Evolutionary conservation across 2,113 vertebrate genomes (phyloP).

Genomic region (Siniperca chuatsi): DNA sequence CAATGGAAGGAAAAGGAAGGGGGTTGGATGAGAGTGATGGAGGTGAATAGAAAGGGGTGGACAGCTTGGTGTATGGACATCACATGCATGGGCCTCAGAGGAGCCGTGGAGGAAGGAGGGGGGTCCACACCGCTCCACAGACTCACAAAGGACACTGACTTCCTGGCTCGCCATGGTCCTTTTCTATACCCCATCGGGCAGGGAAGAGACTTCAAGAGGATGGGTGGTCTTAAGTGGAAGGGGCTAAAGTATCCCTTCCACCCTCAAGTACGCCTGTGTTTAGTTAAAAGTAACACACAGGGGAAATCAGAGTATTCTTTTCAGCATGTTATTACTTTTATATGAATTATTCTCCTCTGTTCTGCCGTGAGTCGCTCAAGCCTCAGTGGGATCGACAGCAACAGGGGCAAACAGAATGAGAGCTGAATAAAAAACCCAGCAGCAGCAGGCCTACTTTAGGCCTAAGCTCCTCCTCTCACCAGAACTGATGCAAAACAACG

Average conservation of each 20-base stretch:
- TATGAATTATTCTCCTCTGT: slow-evolving; percentile 66
- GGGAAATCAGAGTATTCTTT: slow-evolving; percentile 71
- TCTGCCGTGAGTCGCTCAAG: slow-evolving; percentile 55
- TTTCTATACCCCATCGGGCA: slow-evolving; percentile 40
- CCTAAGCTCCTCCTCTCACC: slow-evolving; percentile 70
- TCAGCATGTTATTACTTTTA: slow-evolving; percentile 50
- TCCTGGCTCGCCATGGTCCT: slow-evolving; percentile 58
- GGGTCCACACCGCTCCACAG: slow-evolving; percentile 29
- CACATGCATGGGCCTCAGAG: slow-evolving; percentile 62
- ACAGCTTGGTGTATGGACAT: slow-evolving; percentile 77
- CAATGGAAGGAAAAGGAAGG: slow-evolving; percentile 58
- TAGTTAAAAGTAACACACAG: slow-evolving; percentile 69
- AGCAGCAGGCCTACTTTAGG: slow-evolving; percentile 66
- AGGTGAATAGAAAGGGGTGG: slow-evolving; percentile 81
- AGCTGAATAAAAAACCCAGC: slow-evolving; percentile 46
- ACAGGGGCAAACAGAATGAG: slow-evolving; percentile 70
- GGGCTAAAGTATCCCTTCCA: slow-evolving; percentile 32
- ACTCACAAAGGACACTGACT: slow-evolving; percentile 69
- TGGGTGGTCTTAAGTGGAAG: slow-evolving; percentile 63
- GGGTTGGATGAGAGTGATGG: slow-evolving; percentile 69
- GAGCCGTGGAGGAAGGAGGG: slow-evolving; percentile 41
- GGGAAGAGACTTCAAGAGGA: slow-evolving; percentile 47
- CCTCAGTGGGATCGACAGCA: slow-evolving; percentile 63
- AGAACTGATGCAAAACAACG: slow-evolving; percentile 69
- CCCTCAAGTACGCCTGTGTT: slow-evolving; percentile 39